These are phyloP conservation scores for Eucidaris tribuloides DNA, from an alignment of 35 echinoderm and acorn worm species.

Conservation along the genomic window DNA sequence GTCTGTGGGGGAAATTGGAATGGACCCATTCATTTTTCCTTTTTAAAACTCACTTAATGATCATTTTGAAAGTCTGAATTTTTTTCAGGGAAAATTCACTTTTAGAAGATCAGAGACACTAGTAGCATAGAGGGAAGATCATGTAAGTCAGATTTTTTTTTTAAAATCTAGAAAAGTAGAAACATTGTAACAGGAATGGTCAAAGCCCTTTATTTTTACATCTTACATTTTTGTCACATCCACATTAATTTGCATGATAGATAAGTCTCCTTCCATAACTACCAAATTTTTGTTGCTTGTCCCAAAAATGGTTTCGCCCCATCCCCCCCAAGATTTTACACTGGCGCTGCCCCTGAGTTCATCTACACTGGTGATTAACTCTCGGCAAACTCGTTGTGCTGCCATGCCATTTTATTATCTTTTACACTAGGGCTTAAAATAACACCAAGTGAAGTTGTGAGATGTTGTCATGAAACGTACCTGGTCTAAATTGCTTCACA, in stretches of 20 bases:
- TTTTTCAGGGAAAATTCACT: neutral
- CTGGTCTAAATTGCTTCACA: slow-evolving; percentile 69
- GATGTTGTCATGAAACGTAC: no score
- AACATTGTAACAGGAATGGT: neutral
- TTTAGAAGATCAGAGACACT: neutral
- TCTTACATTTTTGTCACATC: neutral
- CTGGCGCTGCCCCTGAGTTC: neutral
- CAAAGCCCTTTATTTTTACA: neutral
- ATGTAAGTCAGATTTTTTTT: neutral
- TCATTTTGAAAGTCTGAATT: neutral
- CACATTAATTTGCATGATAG: neutral
- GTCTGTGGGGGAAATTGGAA: no score
- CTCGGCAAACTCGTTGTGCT: neutral
- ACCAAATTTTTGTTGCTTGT: neutral
- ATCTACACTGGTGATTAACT: neutral
- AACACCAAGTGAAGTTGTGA: no score
- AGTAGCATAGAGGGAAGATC: neutral
- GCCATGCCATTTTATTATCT: neutral
- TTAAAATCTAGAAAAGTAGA: neutral
- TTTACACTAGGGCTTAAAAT: neutral
- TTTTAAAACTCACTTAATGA: neutral
- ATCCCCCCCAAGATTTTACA: neutral
- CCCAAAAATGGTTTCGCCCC: neutral
- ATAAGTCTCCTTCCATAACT: neutral
- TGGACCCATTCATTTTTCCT: neutral